phyloP scores from a whole-genome alignment of 2,888 invertebrate genomes.

The Eulithis prunata region DNA sequence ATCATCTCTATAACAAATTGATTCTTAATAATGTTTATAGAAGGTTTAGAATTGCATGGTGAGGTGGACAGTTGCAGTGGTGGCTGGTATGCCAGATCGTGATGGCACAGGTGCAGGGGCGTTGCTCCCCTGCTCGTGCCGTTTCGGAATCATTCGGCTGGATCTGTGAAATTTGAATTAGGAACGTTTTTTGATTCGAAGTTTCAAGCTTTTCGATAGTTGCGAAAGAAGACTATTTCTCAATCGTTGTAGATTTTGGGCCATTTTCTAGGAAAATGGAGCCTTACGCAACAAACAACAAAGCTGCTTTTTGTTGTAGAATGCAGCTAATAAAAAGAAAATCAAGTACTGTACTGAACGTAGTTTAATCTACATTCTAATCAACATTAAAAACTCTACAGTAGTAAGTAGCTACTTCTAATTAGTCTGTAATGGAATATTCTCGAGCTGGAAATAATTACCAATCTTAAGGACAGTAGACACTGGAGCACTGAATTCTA shows the following conservation, averaged over 20 bases:
- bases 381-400: slow-evolving; percentile 17
- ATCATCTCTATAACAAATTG: background rate
- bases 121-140: slow-evolving; percentile 68
- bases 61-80: slow-evolving; percentile 25
- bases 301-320: background rate
- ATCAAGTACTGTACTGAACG: slow-evolving; percentile 6
- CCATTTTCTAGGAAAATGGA: too few species aligned
- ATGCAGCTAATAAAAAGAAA: slow-evolving; percentile 6
- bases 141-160: slow-evolving; percentile 50
- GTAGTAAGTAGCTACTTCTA: slow-evolving; percentile 5
- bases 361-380: slow-evolving; percentile 6
- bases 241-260: too few species aligned
- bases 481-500: slow-evolving; percentile 9
- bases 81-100: slow-evolving; percentile 67
- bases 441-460: slow-evolving; percentile 26
- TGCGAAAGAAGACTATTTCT: background rate
- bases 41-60: slow-evolving; percentile 1
- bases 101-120: slow-evolving; percentile 73
- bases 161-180: slow-evolving; percentile 62
- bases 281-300: too few species aligned
- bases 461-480: slow-evolving; percentile 2
- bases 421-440: slow-evolving; percentile 20
- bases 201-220: slow-evolving; percentile 11
- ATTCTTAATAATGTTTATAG: background rate
- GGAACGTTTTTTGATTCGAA: slow-evolving; percentile 56